Percentiles rank a stretch among this genome's conserved stretches.
These are phyloP conservation scores for Dallia pectoralis DNA, from an alignment of 2,797 vertebrate genomes.

Conservation along the genomic window DNA sequence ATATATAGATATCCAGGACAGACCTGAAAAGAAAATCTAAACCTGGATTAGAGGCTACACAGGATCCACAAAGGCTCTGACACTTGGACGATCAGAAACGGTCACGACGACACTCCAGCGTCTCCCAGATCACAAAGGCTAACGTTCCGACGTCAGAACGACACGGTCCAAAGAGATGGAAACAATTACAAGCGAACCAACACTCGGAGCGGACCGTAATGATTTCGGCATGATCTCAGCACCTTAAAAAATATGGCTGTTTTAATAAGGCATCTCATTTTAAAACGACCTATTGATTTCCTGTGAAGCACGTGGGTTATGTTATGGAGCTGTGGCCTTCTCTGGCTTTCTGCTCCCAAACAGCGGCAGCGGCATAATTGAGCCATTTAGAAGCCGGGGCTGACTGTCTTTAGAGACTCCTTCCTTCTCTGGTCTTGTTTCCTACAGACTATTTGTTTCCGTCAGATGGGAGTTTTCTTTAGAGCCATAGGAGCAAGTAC, in stretches of 20 bases:
- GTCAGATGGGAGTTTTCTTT: conserved; percentile 68
- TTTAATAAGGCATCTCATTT: conserved; percentile 79
- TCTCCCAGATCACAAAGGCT: conserved; percentile 20
- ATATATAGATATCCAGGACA: conserved; percentile 9
- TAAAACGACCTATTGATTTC: conserved; percentile 83
- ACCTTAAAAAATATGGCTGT: conserved; percentile 57
- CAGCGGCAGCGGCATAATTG: conserved; percentile 72
- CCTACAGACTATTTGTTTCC: conserved; percentile 65
- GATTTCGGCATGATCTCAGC: conserved; percentile 65
- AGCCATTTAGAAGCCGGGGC: conserved; percentile 73
- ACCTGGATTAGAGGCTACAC: conserved; percentile 4
- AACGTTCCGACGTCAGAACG: conserved; percentile 19
- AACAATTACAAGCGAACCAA: conserved; percentile 59
- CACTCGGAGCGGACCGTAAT: conserved; percentile 64
- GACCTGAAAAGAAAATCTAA: conserved; percentile 26
- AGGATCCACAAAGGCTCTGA: background rate
- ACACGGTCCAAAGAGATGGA: conserved; percentile 64
- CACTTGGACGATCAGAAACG: conserved; percentile 32
- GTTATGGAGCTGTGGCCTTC: conserved; percentile 62
- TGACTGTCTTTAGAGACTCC: conserved; percentile 65
- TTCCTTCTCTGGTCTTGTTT: conserved; percentile 52
- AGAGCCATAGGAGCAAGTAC: conserved; percentile 46
- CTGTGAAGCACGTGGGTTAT: conserved; percentile 57
- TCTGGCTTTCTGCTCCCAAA: conserved; percentile 57
- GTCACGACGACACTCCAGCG: conserved; percentile 48